Conservation (phyloP, 64 coral and sea anemone genomes). For the Anthopleura sola region DNA sequence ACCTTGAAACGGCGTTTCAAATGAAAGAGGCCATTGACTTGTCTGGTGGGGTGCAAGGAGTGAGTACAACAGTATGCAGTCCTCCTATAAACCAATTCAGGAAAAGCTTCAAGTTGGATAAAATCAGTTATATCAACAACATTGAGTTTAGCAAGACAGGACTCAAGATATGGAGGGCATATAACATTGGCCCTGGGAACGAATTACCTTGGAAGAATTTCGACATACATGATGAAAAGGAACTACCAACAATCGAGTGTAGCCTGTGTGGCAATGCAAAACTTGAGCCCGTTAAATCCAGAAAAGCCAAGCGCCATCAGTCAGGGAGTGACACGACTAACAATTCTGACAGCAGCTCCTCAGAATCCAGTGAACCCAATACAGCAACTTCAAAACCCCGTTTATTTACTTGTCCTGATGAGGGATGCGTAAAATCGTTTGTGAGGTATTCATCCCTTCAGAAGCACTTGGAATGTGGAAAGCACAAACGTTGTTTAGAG, state of each 20-base stretch:
- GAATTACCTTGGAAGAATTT: slow-evolving; percentile 24
- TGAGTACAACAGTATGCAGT: neutral
- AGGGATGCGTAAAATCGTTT: slow-evolving; percentile 32
- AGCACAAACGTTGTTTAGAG: slow-evolving; percentile 17
- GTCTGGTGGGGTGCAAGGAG: slow-evolving; percentile 22
- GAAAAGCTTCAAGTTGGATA: slow-evolving; percentile 18
- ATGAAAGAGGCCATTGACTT: slow-evolving; percentile 15
- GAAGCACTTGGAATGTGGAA: slow-evolving; percentile 28
- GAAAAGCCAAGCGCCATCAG: neutral
- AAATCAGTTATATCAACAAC: slow-evolving; percentile 28
- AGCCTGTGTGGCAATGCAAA: neutral
- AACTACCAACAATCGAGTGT: neutral
- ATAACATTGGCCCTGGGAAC: slow-evolving; percentile 38
- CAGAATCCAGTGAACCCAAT: slow-evolving; percentile 15
- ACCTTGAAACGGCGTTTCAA: neutral
- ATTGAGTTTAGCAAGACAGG: slow-evolving; percentile 16
- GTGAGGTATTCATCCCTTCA: slow-evolving; percentile 15
- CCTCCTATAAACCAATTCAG: neutral
- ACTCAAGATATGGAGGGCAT: slow-evolving; percentile 23
- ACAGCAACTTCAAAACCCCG: neutral
- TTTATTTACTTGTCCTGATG: slow-evolving; percentile 45
- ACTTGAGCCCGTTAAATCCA: neutral
- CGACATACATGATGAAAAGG: neutral
- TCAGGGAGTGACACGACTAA: neutral
- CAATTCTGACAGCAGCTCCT: neutral